Evolutionary conservation across 1,140 invertebrate species (phyloP).

Genomic region (Brachionus paranguensis): DNA sequence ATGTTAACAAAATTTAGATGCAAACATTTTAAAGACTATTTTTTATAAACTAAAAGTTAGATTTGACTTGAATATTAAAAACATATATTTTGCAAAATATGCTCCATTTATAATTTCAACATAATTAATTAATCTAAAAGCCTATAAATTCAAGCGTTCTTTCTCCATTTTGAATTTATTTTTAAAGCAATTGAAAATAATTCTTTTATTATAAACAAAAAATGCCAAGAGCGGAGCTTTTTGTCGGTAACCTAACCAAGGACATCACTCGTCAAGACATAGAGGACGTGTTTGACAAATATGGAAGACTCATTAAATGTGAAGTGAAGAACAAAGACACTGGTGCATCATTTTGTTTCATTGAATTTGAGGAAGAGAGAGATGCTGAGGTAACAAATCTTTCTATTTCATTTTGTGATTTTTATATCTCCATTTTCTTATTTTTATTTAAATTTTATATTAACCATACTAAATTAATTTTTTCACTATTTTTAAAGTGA

Average conservation of each 20-base stretch:
- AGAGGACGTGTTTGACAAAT: slow-evolving; percentile 46
- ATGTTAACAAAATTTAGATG: no score
- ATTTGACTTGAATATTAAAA: not conserved
- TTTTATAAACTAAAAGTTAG: not conserved
- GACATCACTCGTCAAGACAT: slow-evolving; percentile 45
- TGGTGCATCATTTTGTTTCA: slow-evolving; percentile 45
- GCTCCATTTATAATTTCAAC: not conserved
- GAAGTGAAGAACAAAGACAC: slow-evolving; percentile 45
- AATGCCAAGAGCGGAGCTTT: slow-evolving; percentile 41
- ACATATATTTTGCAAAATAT: not conserved
- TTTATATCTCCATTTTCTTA: slow-evolving; percentile 11
- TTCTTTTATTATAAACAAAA: not conserved
- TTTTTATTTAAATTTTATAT: not conserved
- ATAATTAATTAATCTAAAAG: not conserved
- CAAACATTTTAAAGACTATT: not conserved
- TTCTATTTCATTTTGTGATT: not conserved
- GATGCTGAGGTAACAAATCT: slow-evolving; percentile 45
- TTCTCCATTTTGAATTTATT: not conserved
- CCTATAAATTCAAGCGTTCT: not conserved
- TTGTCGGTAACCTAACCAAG: slow-evolving; percentile 45
- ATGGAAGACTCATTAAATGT: slow-evolving; percentile 45
- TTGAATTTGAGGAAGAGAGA: slow-evolving; percentile 47
- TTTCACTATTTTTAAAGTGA: slow-evolving; percentile 6
- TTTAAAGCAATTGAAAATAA: not conserved
- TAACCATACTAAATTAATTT: not conserved